Evolutionary conservation across 2,113 vertebrate genomes (phyloP).

Genomic region (Microtus oregoni): DNA sequence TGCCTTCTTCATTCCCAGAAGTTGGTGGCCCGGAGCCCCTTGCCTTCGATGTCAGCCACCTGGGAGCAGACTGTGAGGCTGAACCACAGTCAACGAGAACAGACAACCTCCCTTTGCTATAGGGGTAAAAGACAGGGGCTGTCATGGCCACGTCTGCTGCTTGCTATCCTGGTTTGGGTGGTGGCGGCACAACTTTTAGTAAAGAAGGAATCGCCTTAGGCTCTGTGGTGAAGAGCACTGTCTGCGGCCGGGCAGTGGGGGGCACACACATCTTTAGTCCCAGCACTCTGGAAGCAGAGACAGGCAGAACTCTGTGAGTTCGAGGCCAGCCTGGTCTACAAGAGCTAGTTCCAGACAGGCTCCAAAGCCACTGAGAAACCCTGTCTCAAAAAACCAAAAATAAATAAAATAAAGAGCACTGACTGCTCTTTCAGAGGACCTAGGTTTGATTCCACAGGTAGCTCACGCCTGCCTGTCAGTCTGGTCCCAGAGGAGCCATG

Average conservation of each 20-base stretch:
- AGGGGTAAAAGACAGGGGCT: not conserved
- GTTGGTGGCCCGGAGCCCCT: not conserved
- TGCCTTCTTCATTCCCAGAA: not conserved
- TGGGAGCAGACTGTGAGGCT: not conserved
- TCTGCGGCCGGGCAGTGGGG: too few species aligned
- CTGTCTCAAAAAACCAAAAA: too few species aligned
- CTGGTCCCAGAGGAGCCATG: not conserved
- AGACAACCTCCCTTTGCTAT: not conserved
- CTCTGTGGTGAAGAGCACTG: not conserved
- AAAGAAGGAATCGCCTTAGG: not conserved
- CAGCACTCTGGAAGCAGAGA: too few species aligned
- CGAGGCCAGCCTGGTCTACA: too few species aligned
- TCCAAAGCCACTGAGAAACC: too few species aligned
- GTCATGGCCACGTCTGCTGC: not conserved
- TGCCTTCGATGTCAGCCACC: not conserved
- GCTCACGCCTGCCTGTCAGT: not conserved
- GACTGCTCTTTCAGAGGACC: not conserved
- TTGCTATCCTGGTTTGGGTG: not conserved
- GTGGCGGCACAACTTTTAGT: not conserved
- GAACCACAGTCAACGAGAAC: not conserved
- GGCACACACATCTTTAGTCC: too few species aligned
- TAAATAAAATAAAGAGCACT: not conserved
- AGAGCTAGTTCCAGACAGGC: too few species aligned
- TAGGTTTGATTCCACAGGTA: not conserved
- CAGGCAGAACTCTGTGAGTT: too few species aligned